Evolutionary conservation across 2,797 vertebrate genomes (phyloP), one percentile per base, ranked within the genome.

Genomic region (Paratrypauchen microcephalus): DNA sequence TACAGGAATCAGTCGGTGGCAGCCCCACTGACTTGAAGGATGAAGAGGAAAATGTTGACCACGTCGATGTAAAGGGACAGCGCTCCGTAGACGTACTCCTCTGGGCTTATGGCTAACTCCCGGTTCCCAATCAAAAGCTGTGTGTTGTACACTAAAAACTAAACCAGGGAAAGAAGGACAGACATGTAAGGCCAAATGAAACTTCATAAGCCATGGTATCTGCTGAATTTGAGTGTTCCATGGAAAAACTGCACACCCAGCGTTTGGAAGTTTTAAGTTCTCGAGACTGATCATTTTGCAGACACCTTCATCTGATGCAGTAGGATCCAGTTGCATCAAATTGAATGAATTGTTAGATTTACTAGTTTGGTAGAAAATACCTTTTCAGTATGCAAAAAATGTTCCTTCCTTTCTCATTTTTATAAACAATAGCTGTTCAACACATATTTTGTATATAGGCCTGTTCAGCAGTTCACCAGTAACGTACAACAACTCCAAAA

Each of bases 91-190:
- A 99, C 28, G 15, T 99, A 98, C 73, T 99, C 97, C 86, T 99
- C 97, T 0, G 97, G 97, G 80, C 94, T 96, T 83, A 99, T 92
- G 2, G 94, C 86, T 66, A 95, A 72, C 85, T 96, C 93, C 65
- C 96, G 90, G 87, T 98, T 98, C 55, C 97, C 97, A 62, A 99
- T 91, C 55, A 99, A 94, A 71, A 99, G 91, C 85, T 99, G 97
- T 1, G 97, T 99, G 88, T 98, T 96, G 12, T 96, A 97, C 2
- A 96, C 95, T 78, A 98, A 91, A 85, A 98, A 98, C 97, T 99
- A 30, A 69, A 18, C 52, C 0, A 32, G n/a, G 23, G 1, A 36
- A 32, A 62, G 15, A 72, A n/a, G 6, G 0, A 21, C 71, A 52
- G 19, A 45, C 24, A 16, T 65, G n/a, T 12, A 15, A 24, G 13